Conservation (phyloP, 2,797 vertebrate species). For the Hydrophis major region DNA sequence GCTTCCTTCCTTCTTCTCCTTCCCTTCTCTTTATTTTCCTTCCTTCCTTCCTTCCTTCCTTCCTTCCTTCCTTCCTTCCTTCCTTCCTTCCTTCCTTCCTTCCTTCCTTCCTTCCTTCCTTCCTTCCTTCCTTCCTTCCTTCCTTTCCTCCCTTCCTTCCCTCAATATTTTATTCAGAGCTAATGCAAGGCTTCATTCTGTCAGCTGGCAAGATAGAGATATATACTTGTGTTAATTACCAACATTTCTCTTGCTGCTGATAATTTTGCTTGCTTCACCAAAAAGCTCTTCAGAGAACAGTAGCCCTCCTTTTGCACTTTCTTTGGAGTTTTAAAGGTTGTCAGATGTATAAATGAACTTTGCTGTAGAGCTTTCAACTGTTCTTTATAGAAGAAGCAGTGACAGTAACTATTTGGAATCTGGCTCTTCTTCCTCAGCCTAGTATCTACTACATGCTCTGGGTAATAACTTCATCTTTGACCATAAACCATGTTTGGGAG, state of each 20-base stretch:
- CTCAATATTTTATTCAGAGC: slow-evolving; percentile 61
- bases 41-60: too few species aligned
- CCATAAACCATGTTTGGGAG: background rate
- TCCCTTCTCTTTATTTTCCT: too few species aligned
- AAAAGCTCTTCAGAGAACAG: slow-evolving; percentile 63
- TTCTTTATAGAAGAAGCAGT: slow-evolving; percentile 45
- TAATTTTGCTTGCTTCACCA: slow-evolving; percentile 61
- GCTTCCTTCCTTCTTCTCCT: too few species aligned
- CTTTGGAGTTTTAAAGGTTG: slow-evolving; percentile 61
- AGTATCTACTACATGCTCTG: background rate
- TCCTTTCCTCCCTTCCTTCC: slow-evolving; percentile 37
- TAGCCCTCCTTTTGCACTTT: slow-evolving; percentile 43
- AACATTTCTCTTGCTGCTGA: slow-evolving; percentile 62
- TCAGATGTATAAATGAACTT: slow-evolving; percentile 59
- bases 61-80: too few species aligned
- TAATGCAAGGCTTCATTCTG: slow-evolving; percentile 57
- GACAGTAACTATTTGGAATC: slow-evolving; percentile 21
- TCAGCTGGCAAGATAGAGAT: slow-evolving; percentile 61
- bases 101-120: too few species aligned
- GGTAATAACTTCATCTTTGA: background rate
- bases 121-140: background rate
- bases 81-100: too few species aligned
- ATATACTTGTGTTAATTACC: slow-evolving; percentile 70
- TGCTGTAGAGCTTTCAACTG: slow-evolving; percentile 53
- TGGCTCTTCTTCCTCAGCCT: slow-evolving; percentile 8